Base-by-base conservation (phyloP, 2,888 invertebrate species). In the Cephus spinipes region DNA sequence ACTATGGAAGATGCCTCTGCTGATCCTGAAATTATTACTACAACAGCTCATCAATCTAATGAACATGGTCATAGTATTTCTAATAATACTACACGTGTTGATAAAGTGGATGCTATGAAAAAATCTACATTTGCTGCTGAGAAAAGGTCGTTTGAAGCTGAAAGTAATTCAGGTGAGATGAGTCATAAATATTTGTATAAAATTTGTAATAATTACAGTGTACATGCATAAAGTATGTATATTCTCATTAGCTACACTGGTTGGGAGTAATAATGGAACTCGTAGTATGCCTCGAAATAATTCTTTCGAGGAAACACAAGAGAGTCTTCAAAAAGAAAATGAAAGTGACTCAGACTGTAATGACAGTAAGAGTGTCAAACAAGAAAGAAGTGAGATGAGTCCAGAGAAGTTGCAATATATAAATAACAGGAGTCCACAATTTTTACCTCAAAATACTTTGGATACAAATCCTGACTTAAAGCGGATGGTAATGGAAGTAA, bases 401-500 rank as follows among this genome's bases (percentile, higher is more conserved):
- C 55, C 23, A 23, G 55, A 55, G 23, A 23, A 55, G 2, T 55
- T 55, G 55, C 9, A 55, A 55, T 1, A 35, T 69, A 33, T 73
- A 77, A 36, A 36, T 69, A 23, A 55, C 11, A 68, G 69, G 4
- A 35, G 23, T 30, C 35, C 74, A 12, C n/a, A 73, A 23, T 55
- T 71, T 74, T 73, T 69, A 74, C n/a, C 75, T 32, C 79, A 35
- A 15, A 68, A 55, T 69, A 80, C 79, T 73, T 78, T 83, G 73
- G 81, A 85, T n/a, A 77, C 81, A 40, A 85, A 89, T 83, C 85
- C 89, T 1, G 86, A 87, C 32, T 79, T 91, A 15, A 86, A 87
- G 15, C 87, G 87, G 81, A 91, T 92, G 90, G 90, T 92, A 2
- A 90, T 92, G 91, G 91, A 92, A 82, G 91, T 92, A 11, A 92